A percentile compares a stretch with the other conserved stretches of the same genome.
These are phyloP conservation scores for Mesoclemmys tuberculata DNA, from an alignment of 2,113 vertebrate genomes.

Conservation along the genomic window DNA sequence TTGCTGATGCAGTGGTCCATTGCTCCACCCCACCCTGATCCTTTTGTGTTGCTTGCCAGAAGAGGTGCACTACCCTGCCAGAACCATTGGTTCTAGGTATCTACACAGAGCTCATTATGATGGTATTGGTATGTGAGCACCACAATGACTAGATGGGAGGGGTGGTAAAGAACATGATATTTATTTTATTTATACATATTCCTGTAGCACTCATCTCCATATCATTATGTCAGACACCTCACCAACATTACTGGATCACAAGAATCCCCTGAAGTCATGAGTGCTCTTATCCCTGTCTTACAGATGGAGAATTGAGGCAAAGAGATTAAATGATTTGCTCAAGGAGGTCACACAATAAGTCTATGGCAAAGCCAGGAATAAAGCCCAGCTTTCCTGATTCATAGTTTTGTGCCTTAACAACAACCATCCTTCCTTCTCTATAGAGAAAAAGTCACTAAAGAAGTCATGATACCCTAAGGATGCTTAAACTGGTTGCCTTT, in stretches of 20 bases:
- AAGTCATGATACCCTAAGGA: neutral
- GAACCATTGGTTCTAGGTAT: neutral
- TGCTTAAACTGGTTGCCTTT: neutral
- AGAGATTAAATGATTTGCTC: neutral
- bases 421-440: neutral
- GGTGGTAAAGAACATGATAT: neutral
- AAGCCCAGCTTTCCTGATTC: neutral
- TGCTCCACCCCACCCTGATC: neutral
- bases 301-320: neutral
- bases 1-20: neutral
- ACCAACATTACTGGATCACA: neutral
- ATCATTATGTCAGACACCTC: neutral
- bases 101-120: neutral
- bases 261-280: neutral
- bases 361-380: neutral
- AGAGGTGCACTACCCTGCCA: neutral
- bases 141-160: rapidly evolving
- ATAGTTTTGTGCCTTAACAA: neutral
- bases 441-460: neutral
- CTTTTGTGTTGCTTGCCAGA: neutral
- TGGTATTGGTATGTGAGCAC: neutral
- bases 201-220: neutral
- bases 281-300: neutral
- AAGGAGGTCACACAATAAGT: neutral
- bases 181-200: neutral